Evolutionary conservation across 1,140 invertebrate species (phyloP).

Genomic region (Leptestheria dahalacensis): DNA sequence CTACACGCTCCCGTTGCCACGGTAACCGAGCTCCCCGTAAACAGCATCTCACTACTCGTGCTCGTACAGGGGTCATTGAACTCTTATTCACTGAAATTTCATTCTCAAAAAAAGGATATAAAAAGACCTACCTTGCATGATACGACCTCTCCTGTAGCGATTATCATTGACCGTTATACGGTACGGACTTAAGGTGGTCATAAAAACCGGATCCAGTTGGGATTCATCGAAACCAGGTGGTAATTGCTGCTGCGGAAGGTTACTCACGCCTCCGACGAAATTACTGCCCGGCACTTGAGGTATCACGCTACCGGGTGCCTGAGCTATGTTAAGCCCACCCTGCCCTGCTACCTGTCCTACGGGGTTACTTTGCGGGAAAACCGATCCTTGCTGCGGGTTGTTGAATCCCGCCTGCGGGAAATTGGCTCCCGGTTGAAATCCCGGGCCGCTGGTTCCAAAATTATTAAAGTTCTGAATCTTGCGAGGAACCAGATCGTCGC

Average conservation of each 20-base stretch:
- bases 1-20: no score
- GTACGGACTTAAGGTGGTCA: conserved; percentile 12
- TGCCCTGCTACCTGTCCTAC: no score
- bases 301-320: no score
- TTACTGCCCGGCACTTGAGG: not conserved
- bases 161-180: not conserved
- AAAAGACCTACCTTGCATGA: conserved; percentile 3
- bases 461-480: not conserved
- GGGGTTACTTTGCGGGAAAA: no score
- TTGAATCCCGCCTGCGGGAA: not conserved
- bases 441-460: not conserved
- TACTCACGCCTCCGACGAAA: not conserved
- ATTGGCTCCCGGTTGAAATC: not conserved
- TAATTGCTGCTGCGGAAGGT: not conserved
- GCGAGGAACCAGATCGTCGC: not conserved
- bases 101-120: not conserved
- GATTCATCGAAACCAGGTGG: not conserved
- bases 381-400: not conserved
- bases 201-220: conserved; percentile 4
- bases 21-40: no score
- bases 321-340: no score
- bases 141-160: conserved; percentile 13
- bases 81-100: no score
- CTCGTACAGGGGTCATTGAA: no score
- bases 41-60: no score